A percentile compares a stretch with the other conserved stretches of the same genome.
These are phyloP conservation scores for Aromia moschata DNA, from an alignment of 2,888 invertebrate genomes.

Conservation along the genomic window DNA sequence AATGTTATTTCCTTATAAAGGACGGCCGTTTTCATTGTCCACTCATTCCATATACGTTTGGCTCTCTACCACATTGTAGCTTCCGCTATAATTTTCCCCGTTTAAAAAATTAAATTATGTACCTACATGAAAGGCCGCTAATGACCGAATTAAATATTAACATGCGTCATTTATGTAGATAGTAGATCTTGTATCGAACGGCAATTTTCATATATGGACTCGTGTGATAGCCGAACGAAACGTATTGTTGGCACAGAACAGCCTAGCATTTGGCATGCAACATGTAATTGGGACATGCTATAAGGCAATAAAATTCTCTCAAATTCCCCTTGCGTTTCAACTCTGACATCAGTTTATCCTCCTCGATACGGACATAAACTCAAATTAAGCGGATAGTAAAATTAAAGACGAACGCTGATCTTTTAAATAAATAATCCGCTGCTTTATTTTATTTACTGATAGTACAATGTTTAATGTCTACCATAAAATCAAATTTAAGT, in stretches of 20 bases:
- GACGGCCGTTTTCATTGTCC: no score
- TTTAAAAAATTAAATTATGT: constrained; percentile 2
- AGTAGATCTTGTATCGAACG: neutral
- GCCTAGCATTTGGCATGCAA: constrained; percentile 13
- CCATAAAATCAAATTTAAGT: no score
- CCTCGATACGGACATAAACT: neutral
- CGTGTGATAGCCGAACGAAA: constrained; percentile 4
- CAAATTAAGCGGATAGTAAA: neutral
- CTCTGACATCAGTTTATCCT: neutral
- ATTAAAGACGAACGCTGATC: neutral
- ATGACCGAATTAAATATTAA: constrained; percentile 8
- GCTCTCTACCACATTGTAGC: neutral
- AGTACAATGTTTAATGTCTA: neutral
- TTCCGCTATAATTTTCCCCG: neutral
- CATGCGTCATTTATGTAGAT: constrained; percentile 7
- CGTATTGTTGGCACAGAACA: constrained; percentile 8
- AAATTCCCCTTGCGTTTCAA: neutral
- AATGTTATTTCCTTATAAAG: no score
- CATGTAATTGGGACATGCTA: constrained; percentile 13
- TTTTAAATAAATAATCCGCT: neutral
- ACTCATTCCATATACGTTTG: no score
- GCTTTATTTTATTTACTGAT: neutral
- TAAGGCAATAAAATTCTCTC: constrained; percentile 15
- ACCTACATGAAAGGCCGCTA: neutral
- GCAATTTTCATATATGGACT: constrained; percentile 4